Percentiles rank a stretch among this genome's conserved stretches.
These are phyloP conservation scores for Galago senegalensis DNA, from an alignment of 2,797 vertebrate genomes.

Conservation along the genomic window DNA sequence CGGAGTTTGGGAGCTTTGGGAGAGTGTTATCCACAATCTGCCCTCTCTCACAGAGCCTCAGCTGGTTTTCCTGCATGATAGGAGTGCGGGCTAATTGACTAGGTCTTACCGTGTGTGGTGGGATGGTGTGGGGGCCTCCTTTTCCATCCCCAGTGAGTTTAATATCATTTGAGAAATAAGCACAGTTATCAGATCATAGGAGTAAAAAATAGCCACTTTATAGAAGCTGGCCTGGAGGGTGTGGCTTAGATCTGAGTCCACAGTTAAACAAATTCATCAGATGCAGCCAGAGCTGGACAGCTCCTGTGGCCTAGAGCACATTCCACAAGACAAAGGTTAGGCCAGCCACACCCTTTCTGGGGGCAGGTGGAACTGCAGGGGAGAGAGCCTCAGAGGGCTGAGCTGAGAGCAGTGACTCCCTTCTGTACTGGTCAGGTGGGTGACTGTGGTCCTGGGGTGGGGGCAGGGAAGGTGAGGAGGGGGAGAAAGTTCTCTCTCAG, in stretches of 20 bases:
- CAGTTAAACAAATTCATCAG: neutral
- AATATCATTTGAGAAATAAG: neutral
- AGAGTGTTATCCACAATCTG: neutral
- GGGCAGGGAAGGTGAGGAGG: neutral
- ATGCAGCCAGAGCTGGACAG: neutral
- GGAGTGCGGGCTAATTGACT: neutral
- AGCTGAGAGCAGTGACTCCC: neutral
- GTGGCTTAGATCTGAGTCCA: neutral
- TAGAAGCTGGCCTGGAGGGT: neutral
- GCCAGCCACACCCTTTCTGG: no score
- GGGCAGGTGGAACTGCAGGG: neutral
- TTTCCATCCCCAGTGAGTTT: neutral
- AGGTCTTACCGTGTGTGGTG: neutral
- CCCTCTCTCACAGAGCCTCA: neutral
- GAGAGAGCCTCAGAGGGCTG: neutral
- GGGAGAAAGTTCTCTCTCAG: neutral
- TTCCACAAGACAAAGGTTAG: neutral
- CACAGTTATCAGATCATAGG: neutral
- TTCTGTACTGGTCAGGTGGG: rapidly evolving
- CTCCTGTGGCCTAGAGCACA: neutral
- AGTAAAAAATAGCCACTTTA: neutral
- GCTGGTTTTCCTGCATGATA: neutral
- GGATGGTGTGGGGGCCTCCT: rapidly evolving
- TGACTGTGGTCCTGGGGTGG: neutral
- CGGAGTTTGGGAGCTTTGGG: neutral